Conservation (phyloP, 2,113 vertebrate species). For the Leiothrix lutea region DNA sequence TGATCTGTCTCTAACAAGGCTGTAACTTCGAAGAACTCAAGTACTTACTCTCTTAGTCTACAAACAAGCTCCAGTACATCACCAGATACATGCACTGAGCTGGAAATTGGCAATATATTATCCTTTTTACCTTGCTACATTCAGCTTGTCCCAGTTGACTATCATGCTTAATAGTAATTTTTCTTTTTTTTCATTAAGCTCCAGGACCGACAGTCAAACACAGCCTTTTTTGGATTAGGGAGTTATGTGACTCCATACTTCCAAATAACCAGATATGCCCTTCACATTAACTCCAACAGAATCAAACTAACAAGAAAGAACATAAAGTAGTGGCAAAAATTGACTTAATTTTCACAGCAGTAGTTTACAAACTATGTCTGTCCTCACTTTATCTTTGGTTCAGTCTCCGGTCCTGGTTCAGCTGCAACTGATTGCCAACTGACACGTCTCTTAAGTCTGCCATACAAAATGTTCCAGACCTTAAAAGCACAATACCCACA, state of each 20-base stretch:
- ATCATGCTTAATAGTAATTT: background rate
- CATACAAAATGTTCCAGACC: slow-evolving; percentile 14
- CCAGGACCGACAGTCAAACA: background rate
- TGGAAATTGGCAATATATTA: background rate
- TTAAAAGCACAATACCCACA: slow-evolving; percentile 1
- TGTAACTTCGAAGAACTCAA: background rate
- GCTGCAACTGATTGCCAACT: background rate
- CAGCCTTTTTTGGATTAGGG: background rate
- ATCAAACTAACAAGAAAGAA: background rate
- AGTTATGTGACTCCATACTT: background rate
- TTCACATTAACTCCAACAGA: background rate
- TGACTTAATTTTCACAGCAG: background rate
- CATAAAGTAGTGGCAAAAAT: background rate
- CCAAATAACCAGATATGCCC: background rate
- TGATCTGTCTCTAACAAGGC: slow-evolving; percentile 14
- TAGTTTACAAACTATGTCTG: background rate
- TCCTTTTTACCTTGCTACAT: background rate
- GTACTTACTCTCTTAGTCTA: background rate
- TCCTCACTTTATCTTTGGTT: background rate
- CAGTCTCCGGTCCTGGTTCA: background rate
- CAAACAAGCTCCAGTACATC: background rate
- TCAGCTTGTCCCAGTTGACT: background rate
- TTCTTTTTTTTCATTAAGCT: background rate
- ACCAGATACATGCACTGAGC: background rate
- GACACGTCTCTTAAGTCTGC: background rate